phyloP scores from a whole-genome alignment of 2,113 vertebrate species.

The Craseonycteris thonglongyai region DNA sequence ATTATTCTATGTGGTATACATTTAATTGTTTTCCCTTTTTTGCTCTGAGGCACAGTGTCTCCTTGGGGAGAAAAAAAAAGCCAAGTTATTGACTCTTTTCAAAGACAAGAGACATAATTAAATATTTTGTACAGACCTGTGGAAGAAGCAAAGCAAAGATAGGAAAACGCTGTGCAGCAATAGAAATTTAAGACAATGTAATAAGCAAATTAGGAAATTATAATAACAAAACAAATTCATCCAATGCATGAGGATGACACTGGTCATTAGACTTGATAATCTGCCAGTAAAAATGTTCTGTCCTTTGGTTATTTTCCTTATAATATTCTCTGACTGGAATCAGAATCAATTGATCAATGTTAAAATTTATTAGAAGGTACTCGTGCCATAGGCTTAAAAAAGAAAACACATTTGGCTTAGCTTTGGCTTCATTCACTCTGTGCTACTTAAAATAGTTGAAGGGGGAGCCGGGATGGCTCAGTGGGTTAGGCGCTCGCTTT shows the following conservation, averaged over 20 bases:
- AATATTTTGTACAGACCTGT: not conserved
- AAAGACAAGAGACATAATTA: conserved; percentile 18
- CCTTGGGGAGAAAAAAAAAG: not conserved
- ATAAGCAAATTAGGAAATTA: not conserved
- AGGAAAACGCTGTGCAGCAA: not conserved
- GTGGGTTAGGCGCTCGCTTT: no score
- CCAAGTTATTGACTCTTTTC: not conserved
- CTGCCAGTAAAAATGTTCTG: not conserved
- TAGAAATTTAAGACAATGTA: not conserved
- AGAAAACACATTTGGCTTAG: not conserved
- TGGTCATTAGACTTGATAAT: not conserved
- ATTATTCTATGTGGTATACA: conserved; percentile 5
- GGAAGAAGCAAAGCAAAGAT: not conserved
- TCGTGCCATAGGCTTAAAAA: not conserved
- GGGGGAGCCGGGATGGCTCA: no score
- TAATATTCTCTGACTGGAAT: not conserved
- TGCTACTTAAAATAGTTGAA: not conserved
- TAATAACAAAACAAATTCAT: not conserved
- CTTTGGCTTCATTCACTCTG: not conserved
- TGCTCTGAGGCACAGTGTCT: not conserved
- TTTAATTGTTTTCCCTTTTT: not conserved
- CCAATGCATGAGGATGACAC: not conserved
- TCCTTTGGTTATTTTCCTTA: not conserved
- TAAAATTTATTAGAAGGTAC: not conserved
- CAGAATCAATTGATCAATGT: not conserved